Evolutionary conservation across 2,888 invertebrate genomes (phyloP), one percentile per base, ranked within the genome.

Genomic region (Idaea straminata): DNA sequence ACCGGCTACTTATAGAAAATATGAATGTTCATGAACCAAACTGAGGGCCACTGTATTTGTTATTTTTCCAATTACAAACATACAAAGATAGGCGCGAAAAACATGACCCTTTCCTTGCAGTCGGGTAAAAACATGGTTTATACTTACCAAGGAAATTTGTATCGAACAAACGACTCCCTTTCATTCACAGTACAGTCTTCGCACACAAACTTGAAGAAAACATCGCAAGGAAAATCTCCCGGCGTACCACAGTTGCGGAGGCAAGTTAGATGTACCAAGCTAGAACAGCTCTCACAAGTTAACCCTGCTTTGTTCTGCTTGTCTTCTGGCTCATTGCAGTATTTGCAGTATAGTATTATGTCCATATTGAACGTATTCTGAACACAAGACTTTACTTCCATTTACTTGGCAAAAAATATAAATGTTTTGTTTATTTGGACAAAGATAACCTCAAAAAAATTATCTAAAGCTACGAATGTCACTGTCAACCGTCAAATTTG

Each of bases 181-280:
- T 89, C 90, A 6, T 84, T 82, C 0, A 87, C 77, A 4, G 95
- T 94, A 78, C 97, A 97, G 66, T 95, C 94, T 59, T 88, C 84
- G 76, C 97, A 97, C 2, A 93, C 94, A 67, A 95, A 95, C 71
- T 94, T 93, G 72, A 96, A 97, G 83, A 96, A 97, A 4, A 96
- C 94, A 91, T 97, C 97, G 10, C 96, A 96, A 0, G 94, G 81
- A 15, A 97, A 92, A 69, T 95, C 95, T 0, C 95, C 95, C 0
- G 96, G 96, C 0, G 96, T 95, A 10, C 95, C 94, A 0, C 94
- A 94, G 35, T 95, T 89, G 71, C 93, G 93, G 47, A 97, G 85
- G 78, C 97, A 97, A 35, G 89, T 86, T 15, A 95, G 82, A 79
- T 97, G 97, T 10, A 96, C 94, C 72, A 92, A 93, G 69, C 86